Evolutionary conservation across 2,888 invertebrate species (phyloP).

Genomic region (Iphiclides podalirius): DNA sequence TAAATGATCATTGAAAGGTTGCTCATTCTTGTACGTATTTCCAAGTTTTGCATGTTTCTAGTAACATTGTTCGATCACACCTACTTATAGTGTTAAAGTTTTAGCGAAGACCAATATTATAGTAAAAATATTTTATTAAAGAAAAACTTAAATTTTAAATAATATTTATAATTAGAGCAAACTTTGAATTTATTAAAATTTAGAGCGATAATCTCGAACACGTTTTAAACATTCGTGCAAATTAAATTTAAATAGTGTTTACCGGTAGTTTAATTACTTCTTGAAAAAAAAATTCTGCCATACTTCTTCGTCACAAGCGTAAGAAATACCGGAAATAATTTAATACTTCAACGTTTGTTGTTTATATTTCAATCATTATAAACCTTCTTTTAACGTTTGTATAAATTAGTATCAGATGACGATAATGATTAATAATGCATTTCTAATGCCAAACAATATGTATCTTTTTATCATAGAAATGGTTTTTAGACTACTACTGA

Average conservation of each 20-base stretch:
- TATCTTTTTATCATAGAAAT: no score
- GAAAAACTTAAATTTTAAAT: constrained; percentile 26
- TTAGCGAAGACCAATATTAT: constrained; percentile 74
- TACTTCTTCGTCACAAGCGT: no score
- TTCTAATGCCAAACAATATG: no score
- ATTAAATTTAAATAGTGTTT: constrained; percentile 57
- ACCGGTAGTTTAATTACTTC: constrained; percentile 49
- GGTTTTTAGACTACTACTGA: no score
- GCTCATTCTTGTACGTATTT: constrained; percentile 61
- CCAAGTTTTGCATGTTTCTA: constrained; percentile 58
- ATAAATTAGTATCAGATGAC: no score
- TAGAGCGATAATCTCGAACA: constrained; percentile 53
- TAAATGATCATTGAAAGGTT: constrained; percentile 44
- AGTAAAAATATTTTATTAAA: constrained; percentile 67
- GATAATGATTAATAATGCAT: no score
- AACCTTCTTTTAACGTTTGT: no score
- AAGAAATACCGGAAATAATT: constrained; percentile 23
- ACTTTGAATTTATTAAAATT: constrained; percentile 43
- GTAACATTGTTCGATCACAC: constrained; percentile 47
- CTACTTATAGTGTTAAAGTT: constrained; percentile 46
- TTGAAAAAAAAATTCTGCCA: constrained; percentile 26
- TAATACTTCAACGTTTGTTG: constrained; percentile 24
- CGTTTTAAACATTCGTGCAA: constrained; percentile 45
- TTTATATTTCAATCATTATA: no score
- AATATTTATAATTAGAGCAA: constrained; percentile 28